Evolutionary conservation across 2,888 invertebrate species (phyloP).

Genomic region (Tanytarsus gracilentus): DNA sequence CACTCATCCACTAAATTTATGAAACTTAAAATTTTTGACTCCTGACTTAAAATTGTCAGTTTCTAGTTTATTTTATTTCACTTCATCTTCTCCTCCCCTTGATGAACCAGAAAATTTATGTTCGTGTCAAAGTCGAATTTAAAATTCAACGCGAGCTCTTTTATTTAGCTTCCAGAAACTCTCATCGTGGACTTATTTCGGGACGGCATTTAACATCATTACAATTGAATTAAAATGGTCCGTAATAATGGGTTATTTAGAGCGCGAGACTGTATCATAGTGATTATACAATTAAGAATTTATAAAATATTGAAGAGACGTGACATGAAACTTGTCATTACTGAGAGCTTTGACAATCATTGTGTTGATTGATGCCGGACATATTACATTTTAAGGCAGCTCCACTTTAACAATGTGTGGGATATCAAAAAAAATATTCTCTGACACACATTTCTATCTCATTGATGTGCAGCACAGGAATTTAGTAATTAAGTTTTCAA

Average conservation of each 20-base stretch:
- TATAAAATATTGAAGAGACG: background rate
- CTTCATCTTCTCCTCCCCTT: no score
- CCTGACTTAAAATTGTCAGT: no score
- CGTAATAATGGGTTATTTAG: background rate
- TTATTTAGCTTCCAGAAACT: background rate
- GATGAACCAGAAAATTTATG: no score
- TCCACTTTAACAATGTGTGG: no score
- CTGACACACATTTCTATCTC: background rate
- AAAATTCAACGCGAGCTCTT: background rate
- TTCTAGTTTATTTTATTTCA: no score
- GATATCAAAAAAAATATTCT: background rate
- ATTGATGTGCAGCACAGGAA: background rate
- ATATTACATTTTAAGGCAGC: no score
- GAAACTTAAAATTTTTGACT: no score
- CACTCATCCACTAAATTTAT: no score
- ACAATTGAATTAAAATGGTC: slow-evolving; percentile 2
- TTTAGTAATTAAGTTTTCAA: slow-evolving; percentile 5
- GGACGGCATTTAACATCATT: background rate
- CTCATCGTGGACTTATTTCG: background rate
- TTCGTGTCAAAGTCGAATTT: no score
- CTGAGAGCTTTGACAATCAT: no score
- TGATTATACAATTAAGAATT: background rate
- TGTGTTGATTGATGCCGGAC: no score
- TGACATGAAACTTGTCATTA: no score
- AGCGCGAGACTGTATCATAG: background rate